Evolutionary conservation across 2,113 vertebrate species (phyloP).

Genomic region (Microcebus tavaratra): DNA sequence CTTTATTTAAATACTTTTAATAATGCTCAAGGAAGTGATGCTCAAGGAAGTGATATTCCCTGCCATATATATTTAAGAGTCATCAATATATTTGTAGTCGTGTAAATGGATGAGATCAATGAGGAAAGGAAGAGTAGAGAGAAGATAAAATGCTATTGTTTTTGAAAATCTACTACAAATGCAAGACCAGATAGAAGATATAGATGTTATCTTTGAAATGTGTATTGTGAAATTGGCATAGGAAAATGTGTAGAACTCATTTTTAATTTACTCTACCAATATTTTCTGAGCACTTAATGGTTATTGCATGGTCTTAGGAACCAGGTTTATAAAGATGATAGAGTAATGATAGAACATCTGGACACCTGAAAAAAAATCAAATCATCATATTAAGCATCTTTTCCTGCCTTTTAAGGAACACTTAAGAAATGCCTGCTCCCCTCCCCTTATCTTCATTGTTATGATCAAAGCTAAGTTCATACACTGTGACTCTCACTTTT

Average conservation of each 20-base stretch:
- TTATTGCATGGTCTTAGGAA: background rate
- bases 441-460: background rate
- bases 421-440: background rate
- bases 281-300: background rate
- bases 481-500: background rate
- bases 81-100: background rate
- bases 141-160: background rate
- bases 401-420: background rate
- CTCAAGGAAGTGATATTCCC: background rate
- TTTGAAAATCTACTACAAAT: background rate
- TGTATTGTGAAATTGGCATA: background rate
- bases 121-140: background rate
- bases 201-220: background rate
- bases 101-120: background rate
- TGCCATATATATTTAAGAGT: background rate
- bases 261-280: background rate
- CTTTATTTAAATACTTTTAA: background rate
- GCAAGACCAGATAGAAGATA: background rate
- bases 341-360: background rate
- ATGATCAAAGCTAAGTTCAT: background rate
- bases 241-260: background rate
- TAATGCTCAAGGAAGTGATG: background rate
- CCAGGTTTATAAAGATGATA: background rate
- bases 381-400: background rate
- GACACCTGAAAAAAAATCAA: background rate